A percentile compares a stretch with the other conserved stretches of the same genome.
These are phyloP conservation scores for Canis aureus DNA, from an alignment of 2,113 vertebrate species.

Conservation along the genomic window DNA sequence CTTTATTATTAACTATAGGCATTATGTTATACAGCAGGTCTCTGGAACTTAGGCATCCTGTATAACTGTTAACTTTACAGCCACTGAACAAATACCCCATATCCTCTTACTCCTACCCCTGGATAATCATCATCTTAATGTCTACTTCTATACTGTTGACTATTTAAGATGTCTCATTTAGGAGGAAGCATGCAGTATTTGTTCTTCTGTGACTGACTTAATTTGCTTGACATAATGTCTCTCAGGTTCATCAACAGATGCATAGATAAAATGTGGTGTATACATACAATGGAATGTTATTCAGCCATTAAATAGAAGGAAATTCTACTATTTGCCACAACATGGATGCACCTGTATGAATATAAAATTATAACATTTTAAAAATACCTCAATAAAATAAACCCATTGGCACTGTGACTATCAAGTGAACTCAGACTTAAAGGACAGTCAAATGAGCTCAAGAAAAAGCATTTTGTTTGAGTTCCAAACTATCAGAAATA, in stretches of 20 bases:
- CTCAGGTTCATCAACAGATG: background rate
- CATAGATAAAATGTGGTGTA: background rate
- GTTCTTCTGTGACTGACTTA: slow-evolving; percentile 8
- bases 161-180: background rate
- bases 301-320: background rate
- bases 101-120: background rate
- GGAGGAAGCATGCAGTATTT: background rate
- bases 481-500: background rate
- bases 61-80: background rate
- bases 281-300: background rate
- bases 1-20: background rate
- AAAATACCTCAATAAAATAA: slow-evolving; percentile 14
- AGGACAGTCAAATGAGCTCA: background rate
- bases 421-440: background rate
- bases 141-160: background rate
- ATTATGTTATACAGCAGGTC: background rate
- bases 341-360: background rate
- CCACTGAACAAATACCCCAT: background rate
- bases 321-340: background rate
- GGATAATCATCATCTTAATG: background rate
- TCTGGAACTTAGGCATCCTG: background rate
- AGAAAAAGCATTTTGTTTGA: background rate
- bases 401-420: background rate
- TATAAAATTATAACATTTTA: background rate
- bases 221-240: background rate